Base-by-base conservation (phyloP, 2,797 vertebrate genomes). In the Pyrocephalus nanus region DNA sequence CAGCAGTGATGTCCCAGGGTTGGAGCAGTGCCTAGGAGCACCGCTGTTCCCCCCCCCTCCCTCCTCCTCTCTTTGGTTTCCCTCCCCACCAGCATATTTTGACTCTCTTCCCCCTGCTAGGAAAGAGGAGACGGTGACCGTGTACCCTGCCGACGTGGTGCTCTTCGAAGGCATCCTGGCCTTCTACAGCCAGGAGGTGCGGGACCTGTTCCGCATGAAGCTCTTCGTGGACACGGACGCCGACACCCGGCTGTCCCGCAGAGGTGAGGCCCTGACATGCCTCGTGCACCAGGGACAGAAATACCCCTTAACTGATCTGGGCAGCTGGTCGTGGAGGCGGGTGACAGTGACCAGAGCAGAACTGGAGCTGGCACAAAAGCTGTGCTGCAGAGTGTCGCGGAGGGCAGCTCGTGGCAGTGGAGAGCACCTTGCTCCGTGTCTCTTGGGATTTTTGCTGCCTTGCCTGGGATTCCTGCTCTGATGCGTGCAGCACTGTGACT, bases 201-300 rank as follows among this genome's bases (percentile, higher is more conserved):
- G 99, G 82, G 99, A 99, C 92, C 98, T 99, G 60, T 99, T 99
- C 97, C 99, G 99, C 96, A 99, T 99, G 99, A 99, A 99, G 95
- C 98, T 99, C 42, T 99, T 99, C 12, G 99, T 99, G 65, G 99
- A 99, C 97, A 99, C 99, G 0, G 99, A 99, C 1, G 98, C 99
- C 4, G 99, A 99, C 96, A 99, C 99, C 4, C 98, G 99, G 42
- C 99, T 99, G 45, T 99, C 99, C 9, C 98, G 99, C 89, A 98
- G 99, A 98, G 99, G 99, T 99, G 92, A 96, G 93, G 80, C 80
- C 47, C 3, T 1, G 43, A 4, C 3, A 1, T 30, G 36, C 69
- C 9, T 17, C 30, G 1, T 12, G 36, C 15, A 58, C 29, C 38
- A 11, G 16, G 42, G 38, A 53, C 30, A 58, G n/a, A 22, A 70